phyloP scores from a whole-genome alignment of 2,888 invertebrate genomes.

The Brenthis hecate region DNA sequence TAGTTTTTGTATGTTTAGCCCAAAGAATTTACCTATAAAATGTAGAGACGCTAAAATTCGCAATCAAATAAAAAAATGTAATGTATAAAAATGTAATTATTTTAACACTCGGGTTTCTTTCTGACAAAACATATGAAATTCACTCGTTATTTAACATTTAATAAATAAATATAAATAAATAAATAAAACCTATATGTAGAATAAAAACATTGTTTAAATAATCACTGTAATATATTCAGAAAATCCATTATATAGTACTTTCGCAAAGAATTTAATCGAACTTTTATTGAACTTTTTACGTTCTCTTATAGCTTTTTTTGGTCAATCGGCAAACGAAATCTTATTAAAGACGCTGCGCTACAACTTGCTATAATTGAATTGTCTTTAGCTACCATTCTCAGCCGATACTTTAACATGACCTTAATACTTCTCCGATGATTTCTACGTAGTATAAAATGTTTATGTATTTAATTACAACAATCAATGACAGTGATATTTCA shows the following conservation, averaged over 20 bases:
- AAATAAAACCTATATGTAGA: no score
- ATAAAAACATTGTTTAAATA: neutral
- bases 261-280: constrained; percentile 18
- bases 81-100: no score
- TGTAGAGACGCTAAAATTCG: no score
- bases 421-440: constrained; percentile 19
- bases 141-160: no score
- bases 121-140: no score
- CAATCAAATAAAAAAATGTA: no score
- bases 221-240: neutral
- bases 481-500: no score
- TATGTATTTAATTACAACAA: neutral
- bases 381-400: constrained; percentile 31
- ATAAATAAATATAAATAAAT: no score
- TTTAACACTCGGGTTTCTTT: no score
- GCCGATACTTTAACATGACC: constrained; percentile 26
- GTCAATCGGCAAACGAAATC: constrained; percentile 26
- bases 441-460: neutral
- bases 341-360: constrained; percentile 31
- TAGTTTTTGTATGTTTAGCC: no score
- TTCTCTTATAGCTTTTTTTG: constrained; percentile 7
- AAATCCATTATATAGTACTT: constrained; percentile 3
- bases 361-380: constrained; percentile 35
- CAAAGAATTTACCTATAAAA: no score
- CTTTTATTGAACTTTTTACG: constrained; percentile 19